These are phyloP conservation scores for Melolontha melolontha DNA, from an alignment of 2,888 invertebrate genomes.

Conservation along the genomic window DNA sequence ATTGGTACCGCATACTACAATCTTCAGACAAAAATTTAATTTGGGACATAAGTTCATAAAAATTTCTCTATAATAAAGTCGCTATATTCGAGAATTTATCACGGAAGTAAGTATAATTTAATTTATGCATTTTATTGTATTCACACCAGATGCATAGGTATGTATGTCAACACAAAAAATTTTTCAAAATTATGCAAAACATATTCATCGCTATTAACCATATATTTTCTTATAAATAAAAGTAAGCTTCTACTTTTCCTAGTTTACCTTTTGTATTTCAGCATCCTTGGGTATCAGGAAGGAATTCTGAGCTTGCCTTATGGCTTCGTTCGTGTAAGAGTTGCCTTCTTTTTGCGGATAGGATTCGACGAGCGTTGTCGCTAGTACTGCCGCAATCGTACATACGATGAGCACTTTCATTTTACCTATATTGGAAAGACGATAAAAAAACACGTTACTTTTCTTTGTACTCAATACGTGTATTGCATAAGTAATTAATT, in stretches of 20 bases:
- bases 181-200: too few species aligned
- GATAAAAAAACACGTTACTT: slow-evolving; percentile 12
- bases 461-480: slow-evolving; percentile 24
- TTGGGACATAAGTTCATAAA: too few species aligned
- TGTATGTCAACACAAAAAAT: too few species aligned
- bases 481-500: slow-evolving; percentile 20
- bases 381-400: slow-evolving; percentile 63
- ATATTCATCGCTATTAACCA: too few species aligned
- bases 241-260: not conserved
- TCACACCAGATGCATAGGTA: too few species aligned
- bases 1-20: too few species aligned
- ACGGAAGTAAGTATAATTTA: too few species aligned
- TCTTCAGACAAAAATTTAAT: too few species aligned
- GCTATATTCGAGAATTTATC: too few species aligned
- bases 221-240: too few species aligned
- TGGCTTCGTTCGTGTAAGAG: slow-evolving; percentile 86
- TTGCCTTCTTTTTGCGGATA: slow-evolving; percentile 84
- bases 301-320: slow-evolving; percentile 88
- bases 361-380: slow-evolving; percentile 67
- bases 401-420: slow-evolving; percentile 61
- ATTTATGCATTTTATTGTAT: too few species aligned
- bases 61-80: too few species aligned
- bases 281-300: slow-evolving; percentile 88
- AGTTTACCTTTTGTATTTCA: slow-evolving; percentile 81
- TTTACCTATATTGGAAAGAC: slow-evolving; percentile 41